Conservation (phyloP, 2,113 vertebrate species). For the Aphelocoma coerulescens region DNA sequence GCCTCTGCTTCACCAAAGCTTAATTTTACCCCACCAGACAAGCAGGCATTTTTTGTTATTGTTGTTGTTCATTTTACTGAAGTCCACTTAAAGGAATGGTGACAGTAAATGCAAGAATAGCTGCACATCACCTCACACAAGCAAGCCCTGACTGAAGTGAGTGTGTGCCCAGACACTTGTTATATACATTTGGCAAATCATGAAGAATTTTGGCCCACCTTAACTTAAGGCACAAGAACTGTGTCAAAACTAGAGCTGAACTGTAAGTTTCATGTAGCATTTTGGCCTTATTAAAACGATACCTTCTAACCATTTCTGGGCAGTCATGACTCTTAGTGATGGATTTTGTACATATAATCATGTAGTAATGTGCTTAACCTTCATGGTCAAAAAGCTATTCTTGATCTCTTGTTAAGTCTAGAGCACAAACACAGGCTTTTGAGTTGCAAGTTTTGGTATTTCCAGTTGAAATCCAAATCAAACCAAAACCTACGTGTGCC, state of each 20-base stretch:
- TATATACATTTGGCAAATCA: background rate
- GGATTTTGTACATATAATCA: background rate
- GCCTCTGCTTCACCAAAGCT: background rate
- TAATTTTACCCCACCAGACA: background rate
- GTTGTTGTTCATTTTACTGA: background rate
- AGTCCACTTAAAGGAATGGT: background rate
- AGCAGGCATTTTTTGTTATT: background rate
- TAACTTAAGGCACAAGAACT: background rate
- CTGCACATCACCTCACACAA: background rate
- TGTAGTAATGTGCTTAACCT: background rate
- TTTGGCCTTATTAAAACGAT: background rate
- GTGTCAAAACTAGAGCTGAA: background rate
- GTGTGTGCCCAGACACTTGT: background rate
- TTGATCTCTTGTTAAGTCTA: background rate
- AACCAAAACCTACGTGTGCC: fast-evolving
- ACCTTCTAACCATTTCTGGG: background rate
- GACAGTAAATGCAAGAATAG: background rate
- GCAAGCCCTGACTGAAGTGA: background rate
- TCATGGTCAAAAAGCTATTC: background rate
- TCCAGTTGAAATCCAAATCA: background rate
- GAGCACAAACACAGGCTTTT: background rate
- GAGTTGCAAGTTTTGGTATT: background rate
- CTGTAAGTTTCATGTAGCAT: background rate
- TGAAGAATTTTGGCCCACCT: background rate
- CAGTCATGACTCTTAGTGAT: background rate